These are phyloP conservation scores for Halcyon leucocephala DNA, from an alignment of 2,797 vertebrate genomes.

Conservation along the genomic window DNA sequence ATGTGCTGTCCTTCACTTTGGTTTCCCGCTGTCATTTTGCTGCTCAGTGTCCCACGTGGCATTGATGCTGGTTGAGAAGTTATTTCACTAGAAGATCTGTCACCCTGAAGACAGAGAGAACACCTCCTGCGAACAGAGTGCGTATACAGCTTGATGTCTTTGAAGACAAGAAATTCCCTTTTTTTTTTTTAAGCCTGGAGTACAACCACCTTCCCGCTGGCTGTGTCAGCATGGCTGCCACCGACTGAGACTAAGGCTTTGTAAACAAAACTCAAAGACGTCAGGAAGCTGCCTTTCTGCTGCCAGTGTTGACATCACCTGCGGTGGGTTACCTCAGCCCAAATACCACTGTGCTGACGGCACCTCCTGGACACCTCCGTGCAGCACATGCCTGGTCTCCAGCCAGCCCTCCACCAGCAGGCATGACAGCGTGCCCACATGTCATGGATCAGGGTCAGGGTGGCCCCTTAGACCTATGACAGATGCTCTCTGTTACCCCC, in stretches of 20 bases:
- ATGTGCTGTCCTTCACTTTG: background rate
- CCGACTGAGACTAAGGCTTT: background rate
- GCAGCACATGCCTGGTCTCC: background rate
- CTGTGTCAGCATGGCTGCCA: rapidly evolving
- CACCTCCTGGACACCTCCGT: rapidly evolving
- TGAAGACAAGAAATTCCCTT: background rate
- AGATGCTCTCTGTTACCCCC: no score
- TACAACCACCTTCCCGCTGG: background rate
- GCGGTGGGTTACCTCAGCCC: background rate
- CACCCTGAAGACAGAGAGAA: background rate
- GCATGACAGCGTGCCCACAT: no score
- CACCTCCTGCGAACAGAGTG: background rate
- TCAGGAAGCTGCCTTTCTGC: background rate
- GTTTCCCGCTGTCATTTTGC: background rate
- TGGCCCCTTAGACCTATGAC: no score
- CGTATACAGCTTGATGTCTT: background rate
- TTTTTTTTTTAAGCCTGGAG: background rate
- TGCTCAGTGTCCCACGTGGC: background rate
- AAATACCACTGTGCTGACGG: rapidly evolving
- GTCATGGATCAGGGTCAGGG: no score
- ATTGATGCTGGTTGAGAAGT: background rate
- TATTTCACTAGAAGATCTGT: background rate
- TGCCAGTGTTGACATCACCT: background rate
- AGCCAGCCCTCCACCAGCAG: background rate
- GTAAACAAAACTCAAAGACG: background rate